A percentile compares a stretch with the other conserved stretches of the same genome.
phyloP scores from a whole-genome alignment of 1,140 invertebrate genomes.

The Drosophila tristis region DNA sequence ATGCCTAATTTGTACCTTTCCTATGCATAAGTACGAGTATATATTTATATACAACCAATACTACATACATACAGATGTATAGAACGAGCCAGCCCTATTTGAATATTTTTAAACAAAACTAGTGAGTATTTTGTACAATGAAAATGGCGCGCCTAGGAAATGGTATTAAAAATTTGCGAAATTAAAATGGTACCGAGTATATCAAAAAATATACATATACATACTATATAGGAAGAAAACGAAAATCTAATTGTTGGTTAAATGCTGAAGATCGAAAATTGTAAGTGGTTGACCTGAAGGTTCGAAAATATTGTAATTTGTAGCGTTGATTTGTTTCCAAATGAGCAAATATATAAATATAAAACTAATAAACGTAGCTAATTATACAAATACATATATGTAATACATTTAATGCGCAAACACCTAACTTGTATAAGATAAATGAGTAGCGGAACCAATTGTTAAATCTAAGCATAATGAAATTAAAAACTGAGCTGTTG shows the following conservation, averaged over 20 bases:
- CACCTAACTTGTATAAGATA: constrained; percentile 61
- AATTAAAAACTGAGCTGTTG: constrained; percentile 73
- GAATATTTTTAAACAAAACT: constrained; percentile 72
- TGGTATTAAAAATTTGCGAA: constrained; percentile 11
- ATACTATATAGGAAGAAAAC: constrained; percentile 18
- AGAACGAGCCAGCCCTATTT: constrained; percentile 71
- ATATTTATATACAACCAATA: constrained; percentile 32
- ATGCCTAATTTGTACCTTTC: constrained; percentile 80
- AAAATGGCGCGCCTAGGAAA: constrained; percentile 55
- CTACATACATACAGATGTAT: constrained; percentile 28
- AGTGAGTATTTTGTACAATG: constrained; percentile 72
- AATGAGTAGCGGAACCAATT: constrained; percentile 80
- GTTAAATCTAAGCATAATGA: constrained; percentile 71
- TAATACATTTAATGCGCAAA: constrained; percentile 40
- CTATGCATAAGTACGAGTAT: constrained; percentile 66
- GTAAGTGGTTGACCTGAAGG: constrained; percentile 32
- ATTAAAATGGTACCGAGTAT: constrained; percentile 42
- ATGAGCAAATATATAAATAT: constrained; percentile 51
- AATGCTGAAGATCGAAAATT: constrained; percentile 62
- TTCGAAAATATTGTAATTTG: constrained; percentile 60
- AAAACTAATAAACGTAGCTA: constrained; percentile 74
- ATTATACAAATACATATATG: constrained; percentile 45
- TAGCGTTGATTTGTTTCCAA: constrained; percentile 70
- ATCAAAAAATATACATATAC: constrained; percentile 42
- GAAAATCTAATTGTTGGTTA: constrained; percentile 74